A percentile compares a stretch with the other conserved stretches of the same genome.
Evolutionary conservation across 2,113 vertebrate genomes (phyloP).

Genomic region (Zosterops borbonicus): DNA sequence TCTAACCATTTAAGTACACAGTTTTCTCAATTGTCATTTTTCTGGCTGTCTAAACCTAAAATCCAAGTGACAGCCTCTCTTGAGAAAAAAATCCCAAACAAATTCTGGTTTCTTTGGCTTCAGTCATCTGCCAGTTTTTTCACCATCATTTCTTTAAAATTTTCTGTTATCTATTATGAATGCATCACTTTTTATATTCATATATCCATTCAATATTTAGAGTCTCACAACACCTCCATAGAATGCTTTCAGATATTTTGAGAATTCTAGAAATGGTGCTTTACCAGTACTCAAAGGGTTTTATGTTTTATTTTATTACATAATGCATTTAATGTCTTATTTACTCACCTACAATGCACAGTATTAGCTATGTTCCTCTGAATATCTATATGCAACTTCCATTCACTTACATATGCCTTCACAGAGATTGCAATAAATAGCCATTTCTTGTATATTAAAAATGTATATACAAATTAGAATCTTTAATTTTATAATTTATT

Average conservation of each 20-base stretch:
- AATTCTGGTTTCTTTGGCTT: neutral
- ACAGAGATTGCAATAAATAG: conserved; percentile 71
- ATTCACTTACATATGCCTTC: conserved; percentile 69
- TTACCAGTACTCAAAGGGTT: conserved; percentile 59
- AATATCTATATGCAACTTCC: conserved; percentile 66
- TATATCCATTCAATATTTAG: conserved; percentile 48
- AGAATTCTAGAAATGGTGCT: conserved; percentile 60
- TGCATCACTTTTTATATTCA: conserved; percentile 14
- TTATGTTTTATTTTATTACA: conserved; percentile 65
- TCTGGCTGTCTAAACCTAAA: neutral
- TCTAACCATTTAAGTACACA: neutral
- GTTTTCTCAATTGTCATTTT: neutral
- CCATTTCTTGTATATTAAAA: conserved; percentile 82
- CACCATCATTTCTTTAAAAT: neutral
- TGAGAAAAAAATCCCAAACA: neutral
- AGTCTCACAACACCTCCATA: conserved; percentile 41
- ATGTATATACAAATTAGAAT: conserved; percentile 87
- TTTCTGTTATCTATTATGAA: neutral
- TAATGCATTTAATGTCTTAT: conserved; percentile 67
- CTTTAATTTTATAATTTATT: conserved; percentile 94
- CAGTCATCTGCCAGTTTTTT: neutral
- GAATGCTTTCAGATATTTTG: conserved; percentile 47
- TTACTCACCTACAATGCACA: conserved; percentile 72
- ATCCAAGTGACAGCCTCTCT: neutral
- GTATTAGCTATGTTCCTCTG: conserved; percentile 68